Percentiles rank a stretch among this genome's conserved stretches.
These are phyloP conservation scores for Crepidodera aurea DNA, from an alignment of 2,888 invertebrate genomes.

Conservation along the genomic window DNA sequence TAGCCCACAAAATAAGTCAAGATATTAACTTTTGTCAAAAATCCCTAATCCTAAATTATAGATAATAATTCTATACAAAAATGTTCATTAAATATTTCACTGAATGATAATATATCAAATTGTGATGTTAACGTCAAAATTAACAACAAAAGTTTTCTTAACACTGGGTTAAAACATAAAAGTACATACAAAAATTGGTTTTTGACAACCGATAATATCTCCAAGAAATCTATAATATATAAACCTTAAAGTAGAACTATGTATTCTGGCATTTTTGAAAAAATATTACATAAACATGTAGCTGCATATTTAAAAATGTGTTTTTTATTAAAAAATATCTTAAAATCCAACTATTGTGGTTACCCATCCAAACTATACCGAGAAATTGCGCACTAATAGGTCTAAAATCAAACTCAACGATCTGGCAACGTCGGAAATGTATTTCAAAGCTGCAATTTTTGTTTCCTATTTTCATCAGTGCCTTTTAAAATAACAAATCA, in stretches of 20 bases:
- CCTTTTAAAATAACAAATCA: too few relatives aligned
- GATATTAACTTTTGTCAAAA: slow-evolving; percentile 57
- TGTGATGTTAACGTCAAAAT: slow-evolving; percentile 53
- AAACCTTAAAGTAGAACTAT: slow-evolving; percentile 56
- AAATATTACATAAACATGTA: slow-evolving; percentile 50
- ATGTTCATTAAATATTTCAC: slow-evolving; percentile 41
- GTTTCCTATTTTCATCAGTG: too few relatives aligned
- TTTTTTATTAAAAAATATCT: too few relatives aligned
- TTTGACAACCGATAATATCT: slow-evolving; percentile 57
- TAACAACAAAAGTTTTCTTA: slow-evolving; percentile 51
- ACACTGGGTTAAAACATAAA: slow-evolving; percentile 51
- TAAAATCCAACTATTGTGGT: too few relatives aligned
- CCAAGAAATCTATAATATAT: slow-evolving; percentile 54
- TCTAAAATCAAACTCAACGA: too few relatives aligned
- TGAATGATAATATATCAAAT: slow-evolving; percentile 45
- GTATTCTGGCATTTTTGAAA: slow-evolving; percentile 55
- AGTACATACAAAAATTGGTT: slow-evolving; percentile 17
- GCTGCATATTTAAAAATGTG: not conserved
- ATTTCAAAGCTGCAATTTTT: too few relatives aligned
- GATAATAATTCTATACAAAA: slow-evolving; percentile 52
- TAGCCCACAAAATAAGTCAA: slow-evolving; percentile 31
- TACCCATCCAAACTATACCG: too few relatives aligned
- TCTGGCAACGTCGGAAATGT: too few relatives aligned
- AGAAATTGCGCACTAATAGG: too few relatives aligned
- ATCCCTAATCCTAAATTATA: slow-evolving; percentile 47